Evolutionary conservation across 2,797 vertebrate genomes (phyloP).

Genomic region (Amphiprion clarkii): DNA sequence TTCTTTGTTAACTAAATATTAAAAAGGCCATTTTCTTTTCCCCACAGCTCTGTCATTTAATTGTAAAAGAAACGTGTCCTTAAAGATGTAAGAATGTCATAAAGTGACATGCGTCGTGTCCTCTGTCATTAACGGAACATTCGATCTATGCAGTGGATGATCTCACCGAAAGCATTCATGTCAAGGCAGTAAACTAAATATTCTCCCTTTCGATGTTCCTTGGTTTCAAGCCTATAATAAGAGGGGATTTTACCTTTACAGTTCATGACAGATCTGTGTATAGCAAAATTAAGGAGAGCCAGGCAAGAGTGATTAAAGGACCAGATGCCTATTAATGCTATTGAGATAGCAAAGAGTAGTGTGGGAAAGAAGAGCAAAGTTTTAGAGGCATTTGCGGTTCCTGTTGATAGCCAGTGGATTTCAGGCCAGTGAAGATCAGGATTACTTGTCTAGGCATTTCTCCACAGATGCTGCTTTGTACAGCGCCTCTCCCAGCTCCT

Average conservation of each 20-base stretch:
- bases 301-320: constrained; percentile 30
- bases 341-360: constrained; percentile 24
- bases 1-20: constrained; percentile 12
- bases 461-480: constrained; percentile 89
- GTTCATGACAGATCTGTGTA: constrained; percentile 35
- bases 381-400: constrained; percentile 66
- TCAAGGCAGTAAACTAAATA: neutral
- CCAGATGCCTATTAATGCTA: constrained; percentile 29
- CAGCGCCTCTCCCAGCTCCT: constrained; percentile 90
- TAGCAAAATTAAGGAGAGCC: constrained; percentile 28
- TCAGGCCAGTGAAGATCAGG: constrained; percentile 66
- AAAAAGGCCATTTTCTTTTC: constrained; percentile 6
- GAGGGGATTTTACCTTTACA: constrained; percentile 13
- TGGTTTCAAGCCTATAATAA: neutral
- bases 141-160: neutral
- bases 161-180: constrained; percentile 10
- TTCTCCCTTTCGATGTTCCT: constrained; percentile 8
- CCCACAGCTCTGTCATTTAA: constrained; percentile 36
- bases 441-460: constrained; percentile 97
- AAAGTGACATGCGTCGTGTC: neutral
- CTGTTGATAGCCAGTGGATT: constrained; percentile 58
- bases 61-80: neutral
- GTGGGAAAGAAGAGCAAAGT: constrained; percentile 39
- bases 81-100: neutral
- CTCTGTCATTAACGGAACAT: constrained; percentile 9